A percentile compares a stretch with the other conserved stretches of the same genome.
phyloP scores from a whole-genome alignment of 2,888 invertebrate species.

The Melipona beecheii region DNA sequence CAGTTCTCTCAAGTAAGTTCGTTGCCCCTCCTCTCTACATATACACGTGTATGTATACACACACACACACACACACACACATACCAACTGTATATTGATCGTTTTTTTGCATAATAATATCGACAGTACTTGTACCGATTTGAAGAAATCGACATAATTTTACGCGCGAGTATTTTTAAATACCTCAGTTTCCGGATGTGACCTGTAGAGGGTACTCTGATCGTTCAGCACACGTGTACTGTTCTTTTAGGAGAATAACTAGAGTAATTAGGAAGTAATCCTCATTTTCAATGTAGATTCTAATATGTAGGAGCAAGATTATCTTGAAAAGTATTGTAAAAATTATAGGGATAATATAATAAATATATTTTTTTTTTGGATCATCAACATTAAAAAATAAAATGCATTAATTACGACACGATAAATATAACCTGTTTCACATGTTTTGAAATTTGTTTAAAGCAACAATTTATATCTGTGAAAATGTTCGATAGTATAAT shows the following conservation, averaged over 20 bases:
- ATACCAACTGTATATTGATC: conserved; percentile 20
- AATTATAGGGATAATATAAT: not conserved
- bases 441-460: not conserved
- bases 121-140: not conserved
- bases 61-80: too few relatives aligned
- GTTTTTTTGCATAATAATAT: not conserved
- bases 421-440: not conserved
- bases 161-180: conserved; percentile 35
- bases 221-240: not conserved
- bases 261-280: not conserved
- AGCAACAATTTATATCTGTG: not conserved
- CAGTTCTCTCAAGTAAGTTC: conserved; percentile 70
- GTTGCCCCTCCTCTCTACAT: conserved; percentile 9
- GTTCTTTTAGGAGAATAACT: not conserved
- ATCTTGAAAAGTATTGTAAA: not conserved
- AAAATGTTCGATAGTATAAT: not conserved
- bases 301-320: not conserved
- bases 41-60: not conserved
- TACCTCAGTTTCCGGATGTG: not conserved
- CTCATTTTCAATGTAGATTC: not conserved
- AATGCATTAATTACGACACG: not conserved
- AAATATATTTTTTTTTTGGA: not conserved
- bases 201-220: conserved; percentile 30
- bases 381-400: not conserved
- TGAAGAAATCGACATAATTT: not conserved